Evolutionary conservation across 2,888 invertebrate species (phyloP), one percentile per base, ranked within the genome.

Genomic region (Nephrotoma flavescens): DNA sequence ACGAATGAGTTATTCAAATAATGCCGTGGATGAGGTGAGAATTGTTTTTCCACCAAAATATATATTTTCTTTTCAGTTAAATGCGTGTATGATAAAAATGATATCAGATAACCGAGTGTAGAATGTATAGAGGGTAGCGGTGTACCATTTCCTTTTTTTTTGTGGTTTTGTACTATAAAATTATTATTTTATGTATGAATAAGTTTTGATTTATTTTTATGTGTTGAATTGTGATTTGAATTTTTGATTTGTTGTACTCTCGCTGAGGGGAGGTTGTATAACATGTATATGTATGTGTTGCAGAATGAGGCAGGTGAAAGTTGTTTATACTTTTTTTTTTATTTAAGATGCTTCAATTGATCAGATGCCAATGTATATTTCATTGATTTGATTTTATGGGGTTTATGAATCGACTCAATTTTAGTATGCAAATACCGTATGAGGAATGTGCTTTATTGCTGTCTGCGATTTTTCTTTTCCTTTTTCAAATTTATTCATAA

Each of bases 1-100:
- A 89, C 92, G 95, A 87, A 93, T 95, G 92, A 95, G 95, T 89
- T 95, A 95, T 89, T 95, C 95, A 71, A 94, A 94, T 88, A 94
- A 94, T 89, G 94, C 93, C 71, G 93, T 94, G 15, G 95, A 95
- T 52, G 94, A 95, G 92, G 95, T 95, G 92, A 89, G 89, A 19
- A 45, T 42, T 31, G 15, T n/a, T 42, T 42, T 42, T 42, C 71
- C n/a, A 19, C 6, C 19, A 19, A 71, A 71, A 71, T 1, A 44
- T 1, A 44, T 31, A 4, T 44, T 44, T 44, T 44, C 4, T 2
- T 3, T 15, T 15, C 19, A 57, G 11, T n/a, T 42, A 84, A 7
- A 42, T 84, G 84, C 42, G 45, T 47, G 31, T 86, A 52, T 52
- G 86, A 71, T 71, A 71, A 85, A 42, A 15, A 85, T 85, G 85